Evolutionary conservation across 2,797 vertebrate species (phyloP), one percentile per base, ranked within the genome.

Genomic region (Phaenicophaeus curvirostris): DNA sequence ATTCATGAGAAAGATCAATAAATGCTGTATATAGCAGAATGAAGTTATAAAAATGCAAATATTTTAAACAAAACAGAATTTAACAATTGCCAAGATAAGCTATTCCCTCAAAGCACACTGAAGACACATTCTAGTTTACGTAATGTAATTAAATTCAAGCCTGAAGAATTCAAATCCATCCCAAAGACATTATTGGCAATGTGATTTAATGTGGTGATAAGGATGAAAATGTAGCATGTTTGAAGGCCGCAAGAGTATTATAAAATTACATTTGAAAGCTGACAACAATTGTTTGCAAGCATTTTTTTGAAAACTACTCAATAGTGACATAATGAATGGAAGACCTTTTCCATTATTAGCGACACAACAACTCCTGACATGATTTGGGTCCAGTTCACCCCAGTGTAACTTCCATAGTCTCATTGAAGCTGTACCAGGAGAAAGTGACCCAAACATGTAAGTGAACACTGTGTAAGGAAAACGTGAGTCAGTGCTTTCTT

Each of bases 101-200:
- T 89, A 8, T 92, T 96, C 75, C 50, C 91, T 97, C 61, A 86
- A 93, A 97, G 65, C 94, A 84, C 89, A 87, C 71, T 89, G 92
- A 95, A 96, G 92, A 94, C 55, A 89, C 95, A 97, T 97, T 87
- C 93, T 96, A 87, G 96, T 97, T 98, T 98, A 97, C 91, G 97
- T 97, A 97, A 97, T 94, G 92, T 98, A 97, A 98, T 98, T 98
- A 98, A 97, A 97, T 92, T 97, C 90, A 97, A 97, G 87, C 90
- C 89, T 95, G 93, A 97, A 97, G 96, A 97, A 96, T 97, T 97
- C 74, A 96, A 94, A 95, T 97, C 93, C 15, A 13, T 95, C 92
- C 91, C 83, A 88, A 95, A 97, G 94, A 97, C 84, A 68, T 97
- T 97, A 96, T 91, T 97, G 96, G 80, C 94, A 97, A 85, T 82